Evolutionary conservation across 2,113 vertebrate species (phyloP).

Genomic region (Callithrix jacchus): DNA sequence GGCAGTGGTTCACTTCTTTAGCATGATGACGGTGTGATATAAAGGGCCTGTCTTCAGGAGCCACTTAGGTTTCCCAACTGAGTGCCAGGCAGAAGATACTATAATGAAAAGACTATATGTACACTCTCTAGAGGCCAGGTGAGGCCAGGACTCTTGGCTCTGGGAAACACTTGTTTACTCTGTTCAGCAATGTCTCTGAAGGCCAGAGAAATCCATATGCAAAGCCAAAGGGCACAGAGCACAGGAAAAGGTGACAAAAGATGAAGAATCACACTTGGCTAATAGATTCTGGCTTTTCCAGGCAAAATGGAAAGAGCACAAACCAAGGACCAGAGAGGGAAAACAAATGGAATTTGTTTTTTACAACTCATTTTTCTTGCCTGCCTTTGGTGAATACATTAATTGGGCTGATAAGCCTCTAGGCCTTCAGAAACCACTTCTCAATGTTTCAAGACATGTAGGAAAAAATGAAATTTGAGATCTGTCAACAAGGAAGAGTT

Average conservation of each 20-base stretch:
- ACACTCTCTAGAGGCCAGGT: neutral
- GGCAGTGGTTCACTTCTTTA: slow-evolving; percentile 32
- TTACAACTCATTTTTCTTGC: slow-evolving; percentile 21
- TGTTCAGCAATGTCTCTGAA: neutral
- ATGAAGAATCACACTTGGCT: neutral
- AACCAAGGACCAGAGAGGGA: slow-evolving; percentile 7
- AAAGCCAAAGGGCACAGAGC: neutral
- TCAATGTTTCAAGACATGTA: slow-evolving; percentile 44
- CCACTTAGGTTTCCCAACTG: neutral
- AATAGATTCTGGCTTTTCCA: slow-evolving; percentile 14
- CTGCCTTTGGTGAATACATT: slow-evolving; percentile 7
- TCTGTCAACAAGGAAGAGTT: slow-evolving; percentile 65
- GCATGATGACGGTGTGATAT: neutral
- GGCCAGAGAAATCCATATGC: slow-evolving; percentile 22
- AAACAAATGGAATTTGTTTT: slow-evolving; percentile 40
- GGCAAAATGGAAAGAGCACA: slow-evolving; percentile 28
- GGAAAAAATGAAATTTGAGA: slow-evolving; percentile 61
- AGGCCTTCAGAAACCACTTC: slow-evolving; percentile 61
- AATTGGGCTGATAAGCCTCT: neutral
- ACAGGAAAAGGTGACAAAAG: neutral
- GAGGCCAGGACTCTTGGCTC: neutral
- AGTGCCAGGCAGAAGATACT: slow-evolving; percentile 24
- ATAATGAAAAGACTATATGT: neutral
- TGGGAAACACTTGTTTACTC: neutral
- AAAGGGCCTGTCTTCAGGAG: slow-evolving; percentile 37